Base-by-base conservation (phyloP, 2,113 vertebrate genomes). In the Bucco capensis region DNA sequence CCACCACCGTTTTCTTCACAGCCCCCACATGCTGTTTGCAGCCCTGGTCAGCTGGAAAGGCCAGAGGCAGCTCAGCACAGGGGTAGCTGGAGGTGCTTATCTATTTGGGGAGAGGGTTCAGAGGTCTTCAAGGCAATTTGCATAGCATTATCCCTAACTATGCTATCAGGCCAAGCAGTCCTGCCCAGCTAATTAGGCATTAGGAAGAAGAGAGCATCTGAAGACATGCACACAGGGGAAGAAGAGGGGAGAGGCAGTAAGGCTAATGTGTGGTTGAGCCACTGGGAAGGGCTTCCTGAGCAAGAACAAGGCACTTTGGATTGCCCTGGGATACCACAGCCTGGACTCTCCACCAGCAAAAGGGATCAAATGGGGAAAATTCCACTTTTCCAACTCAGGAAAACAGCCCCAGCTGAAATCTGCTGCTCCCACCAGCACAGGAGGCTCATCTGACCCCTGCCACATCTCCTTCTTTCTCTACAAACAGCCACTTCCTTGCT, bases 81-180 rank as follows among this genome's bases (percentile, higher is more conserved):
- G 57, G 51, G 57, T 42, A 77, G 92, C 91, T 28, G 13, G 60
- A 87, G 75, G 57, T 69, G 64, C 67, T 93, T 78, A 62, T 92
- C 51, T 30, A 6, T 89, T 30, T 89, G 67, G 74, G 60, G n/a
- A n/a, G n/a, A n/a, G n/a, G 61, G 60, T 67, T 90, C 40, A 38
- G 58, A 87, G 78, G 69, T 92, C 94, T 93, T 87, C 64, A 17
- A 88, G 78, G 62, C 72, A 86, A 94, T 92, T 90, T 95, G 74
- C 92, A 89, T 78, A 62, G 50, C 62, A 60, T 94, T 94, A 94
- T 54, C 66, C 69, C 24, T 67, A 75, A 75, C 60, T 33, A n/a
- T 31, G 76, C 89, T 93, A 90, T 89, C 28, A 1, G 88, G 56
- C 70, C 77, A 69, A 93, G 77, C 88, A 75, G 64, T 44, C 80